Evolutionary conservation across 2,888 invertebrate genomes (phyloP), one percentile per base, ranked within the genome.

Genomic region (Troides helena): DNA sequence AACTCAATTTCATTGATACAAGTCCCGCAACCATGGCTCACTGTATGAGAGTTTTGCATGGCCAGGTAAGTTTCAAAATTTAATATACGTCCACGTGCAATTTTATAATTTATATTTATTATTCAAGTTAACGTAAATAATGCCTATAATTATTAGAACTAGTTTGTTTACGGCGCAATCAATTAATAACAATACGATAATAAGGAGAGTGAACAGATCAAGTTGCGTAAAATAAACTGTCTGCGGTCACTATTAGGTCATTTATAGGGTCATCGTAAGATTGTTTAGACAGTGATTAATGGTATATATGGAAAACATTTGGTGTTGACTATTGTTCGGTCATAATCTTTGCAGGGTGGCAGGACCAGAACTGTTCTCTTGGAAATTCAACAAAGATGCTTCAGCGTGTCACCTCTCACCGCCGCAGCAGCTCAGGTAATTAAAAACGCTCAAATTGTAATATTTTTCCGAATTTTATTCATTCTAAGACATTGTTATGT

Each of bases 381-480:
- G 85, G 91, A 96, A 80, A 94, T 96, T 75, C 96, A 97, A 84
- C 94, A 95, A 87, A 94, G 97, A 95, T 97, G 97, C 86, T 97
- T 97, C 94, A 97, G 96, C 89, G 93, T 95, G 73, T 96, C 97
- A 46, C 96, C 96, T 0, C 88, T 96, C 71, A 94, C 95, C 74
- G 95, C 95, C 65, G 95, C 96, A 18, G 96, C 97, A 76, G 93
- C 95, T 63, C 96, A 98, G 93, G 93, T 93, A 90, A 74, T 43
- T 64, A 72, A 59, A 73, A 75, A 71, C 71, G 14, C 36, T 18
- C 39, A 79, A 83, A 83, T 80, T 76, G 72, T 73, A 66, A 18
- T 61, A 61, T 77, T 77, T 79, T 79, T 53, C 76, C 74, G 73
- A 72, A 80, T 88, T 88, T 88, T 76, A 79, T 76, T 85, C 81